Evolutionary conservation across 2,113 vertebrate species (phyloP), one percentile per base, ranked within the genome.

Genomic region (Sceloporus undulatus): DNA sequence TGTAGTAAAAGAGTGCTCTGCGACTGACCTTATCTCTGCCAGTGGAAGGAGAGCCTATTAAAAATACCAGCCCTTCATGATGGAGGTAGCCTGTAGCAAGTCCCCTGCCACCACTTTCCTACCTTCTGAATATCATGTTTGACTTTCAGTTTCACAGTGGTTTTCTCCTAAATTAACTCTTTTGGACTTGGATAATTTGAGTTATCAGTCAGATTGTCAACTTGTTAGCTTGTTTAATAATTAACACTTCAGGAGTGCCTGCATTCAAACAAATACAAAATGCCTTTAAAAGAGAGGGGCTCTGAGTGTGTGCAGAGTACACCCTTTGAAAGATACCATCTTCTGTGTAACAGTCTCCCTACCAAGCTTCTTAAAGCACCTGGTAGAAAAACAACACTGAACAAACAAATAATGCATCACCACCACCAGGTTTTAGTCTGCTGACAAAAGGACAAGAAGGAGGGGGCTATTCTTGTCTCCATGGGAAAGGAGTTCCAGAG

Each of bases 71-170:
- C 34, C 71, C 66, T 40, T 74, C 29, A 42, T 0, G 0, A 18
- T 56, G 2, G 0, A 16, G 85, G 79, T 8, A 73, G 42, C 42
- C 56, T 38, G 0, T 0, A 0, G 13, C 65, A 27, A 29, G 10
- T 62, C 59, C 59, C 68, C 68, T 38, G 21, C 10, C 59, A 38
- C 62, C 19, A 38, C 68, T 65, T 85, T 2, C 34, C 59, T 48
- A 14, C 34, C 7, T 29, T 62, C 27, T 76, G 52, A 10, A n/a
- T 29, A 56, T n/a, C 42, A 18, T 77, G 40, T n/a, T 13, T 66
- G 25, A 40, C 34, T 65, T 18, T 40, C 13, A 54, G 18, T 48
- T 9, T 52, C 75, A 66, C 2, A n/a, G 14, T 62, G 40, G 40
- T 77, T 29, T 78, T 52, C 19, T 4, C 66, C 19, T 38, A 38